phyloP scores from a whole-genome alignment of 2,888 invertebrate species.

The Drosophila sordidula region DNA sequence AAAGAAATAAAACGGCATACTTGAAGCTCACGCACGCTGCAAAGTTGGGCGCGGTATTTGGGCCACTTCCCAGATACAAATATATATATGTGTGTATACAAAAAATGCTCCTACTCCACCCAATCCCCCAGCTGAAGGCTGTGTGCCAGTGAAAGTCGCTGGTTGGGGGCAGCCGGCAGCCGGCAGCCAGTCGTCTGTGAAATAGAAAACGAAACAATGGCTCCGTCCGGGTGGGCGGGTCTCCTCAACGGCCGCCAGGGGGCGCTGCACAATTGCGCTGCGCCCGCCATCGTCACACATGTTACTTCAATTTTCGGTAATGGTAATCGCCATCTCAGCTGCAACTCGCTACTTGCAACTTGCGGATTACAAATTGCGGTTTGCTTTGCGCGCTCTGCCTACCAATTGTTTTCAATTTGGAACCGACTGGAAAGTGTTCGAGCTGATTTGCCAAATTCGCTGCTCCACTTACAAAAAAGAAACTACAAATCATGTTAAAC shows the following conservation, averaged over 20 bases:
- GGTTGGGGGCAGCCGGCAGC: conserved; percentile 21
- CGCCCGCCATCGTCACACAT: conserved; percentile 63
- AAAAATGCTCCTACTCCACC: conserved; percentile 9
- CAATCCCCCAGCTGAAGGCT: conserved; percentile 51
- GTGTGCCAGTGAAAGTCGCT: conserved; percentile 71
- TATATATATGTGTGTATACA: too few relatives aligned
- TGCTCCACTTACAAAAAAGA: too few relatives aligned
- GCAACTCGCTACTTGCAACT: conserved; percentile 29
- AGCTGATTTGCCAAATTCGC: neutral
- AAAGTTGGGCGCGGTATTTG: conserved; percentile 55
- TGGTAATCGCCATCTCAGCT: conserved; percentile 56
- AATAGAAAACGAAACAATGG: conserved; percentile 78
- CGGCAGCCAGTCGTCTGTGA: conserved; percentile 73
- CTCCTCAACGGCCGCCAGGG: conserved; percentile 46
- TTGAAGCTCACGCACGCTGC: conserved; percentile 56
- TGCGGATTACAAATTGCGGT: conserved; percentile 21
- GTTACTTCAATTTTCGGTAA: conserved; percentile 76
- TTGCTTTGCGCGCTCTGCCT: conserved; percentile 25
- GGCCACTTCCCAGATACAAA: conserved; percentile 34
- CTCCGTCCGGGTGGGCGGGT: conserved; percentile 14
- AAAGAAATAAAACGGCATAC: conserved; percentile 9
- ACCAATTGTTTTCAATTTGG: conserved; percentile 48
- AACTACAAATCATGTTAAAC: too few relatives aligned
- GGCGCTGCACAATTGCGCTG: conserved; percentile 54
- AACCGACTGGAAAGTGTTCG: neutral